These are phyloP conservation scores for Bilobella aurantiaca DNA, from an alignment of 1,140 invertebrate genomes.

Conservation along the genomic window DNA sequence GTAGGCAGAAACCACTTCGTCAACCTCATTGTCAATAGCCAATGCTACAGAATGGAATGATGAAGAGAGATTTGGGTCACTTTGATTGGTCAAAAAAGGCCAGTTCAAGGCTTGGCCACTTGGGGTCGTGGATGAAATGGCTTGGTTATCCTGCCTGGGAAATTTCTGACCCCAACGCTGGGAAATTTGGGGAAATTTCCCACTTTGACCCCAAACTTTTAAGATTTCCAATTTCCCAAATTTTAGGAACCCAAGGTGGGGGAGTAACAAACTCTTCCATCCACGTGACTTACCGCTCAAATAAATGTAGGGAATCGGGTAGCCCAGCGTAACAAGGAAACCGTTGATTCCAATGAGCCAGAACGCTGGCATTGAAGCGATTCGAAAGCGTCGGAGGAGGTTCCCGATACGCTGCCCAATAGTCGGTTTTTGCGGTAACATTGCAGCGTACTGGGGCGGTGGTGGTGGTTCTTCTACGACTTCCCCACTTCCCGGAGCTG, in stretches of 20 bases:
- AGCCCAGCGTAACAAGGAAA: background rate
- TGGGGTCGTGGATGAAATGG: too few relatives aligned
- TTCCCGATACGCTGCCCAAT: background rate
- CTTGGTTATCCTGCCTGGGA: too few relatives aligned
- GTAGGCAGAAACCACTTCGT: constrained; percentile 43
- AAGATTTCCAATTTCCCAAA: too few relatives aligned
- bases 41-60: background rate
- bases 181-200: too few relatives aligned
- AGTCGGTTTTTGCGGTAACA: background rate
- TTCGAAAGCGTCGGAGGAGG: background rate
- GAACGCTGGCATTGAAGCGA: background rate
- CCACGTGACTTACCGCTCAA: background rate
- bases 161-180: too few relatives aligned
- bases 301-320: background rate
- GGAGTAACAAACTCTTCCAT: too few relatives aligned
- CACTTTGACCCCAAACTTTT: too few relatives aligned
- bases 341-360: background rate
- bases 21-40: background rate
- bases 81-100: background rate
- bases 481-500: background rate
- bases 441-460: background rate
- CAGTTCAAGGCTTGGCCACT: too few relatives aligned
- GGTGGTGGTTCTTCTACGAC: background rate
- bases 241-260: too few relatives aligned
- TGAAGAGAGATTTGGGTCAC: background rate